phyloP scores from a whole-genome alignment of 2,797 vertebrate genomes.

The Nannoperca obscura region DNA sequence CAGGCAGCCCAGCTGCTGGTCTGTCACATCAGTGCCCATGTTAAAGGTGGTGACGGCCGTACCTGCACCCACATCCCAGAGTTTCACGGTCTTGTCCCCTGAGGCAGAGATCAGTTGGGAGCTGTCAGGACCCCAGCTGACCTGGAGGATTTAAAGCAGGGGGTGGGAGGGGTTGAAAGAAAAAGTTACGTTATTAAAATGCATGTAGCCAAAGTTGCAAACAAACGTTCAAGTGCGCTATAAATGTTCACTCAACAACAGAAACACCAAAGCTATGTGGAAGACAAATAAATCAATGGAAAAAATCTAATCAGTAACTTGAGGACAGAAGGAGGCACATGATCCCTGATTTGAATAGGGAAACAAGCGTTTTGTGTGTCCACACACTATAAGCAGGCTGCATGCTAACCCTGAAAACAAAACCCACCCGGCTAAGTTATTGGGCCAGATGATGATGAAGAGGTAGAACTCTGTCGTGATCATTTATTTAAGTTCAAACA shows the following conservation, averaged over 20 bases:
- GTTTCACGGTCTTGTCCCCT: constrained; percentile 96
- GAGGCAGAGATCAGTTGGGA: constrained; percentile 95
- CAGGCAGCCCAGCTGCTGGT: constrained; percentile 98
- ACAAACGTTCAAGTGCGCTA: not conserved
- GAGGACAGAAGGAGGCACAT: not conserved
- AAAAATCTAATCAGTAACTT: not conserved
- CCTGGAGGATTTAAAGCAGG: constrained; percentile 38
- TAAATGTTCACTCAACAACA: constrained; percentile 11
- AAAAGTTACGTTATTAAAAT: not conserved
- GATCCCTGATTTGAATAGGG: constrained; percentile 38
- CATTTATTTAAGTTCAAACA: not conserved
- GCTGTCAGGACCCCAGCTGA: constrained; percentile 94
- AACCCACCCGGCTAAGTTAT: not conserved
- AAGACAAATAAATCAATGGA: not conserved
- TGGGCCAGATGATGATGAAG: not conserved
- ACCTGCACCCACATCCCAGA: constrained; percentile 92
- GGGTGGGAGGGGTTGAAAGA: not conserved
- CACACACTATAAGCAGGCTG: not conserved
- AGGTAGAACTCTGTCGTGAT: not conserved
- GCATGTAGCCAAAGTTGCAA: not conserved
- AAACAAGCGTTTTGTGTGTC: constrained; percentile 17
- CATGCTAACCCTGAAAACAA: not conserved
- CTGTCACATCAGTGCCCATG: constrained; percentile 90
- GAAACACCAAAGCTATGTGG: not conserved
- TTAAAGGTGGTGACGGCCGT: constrained; percentile 91